phyloP scores from a whole-genome alignment of 35 echinoderm and acorn worm species.

The Stichopus chloronotus region DNA sequence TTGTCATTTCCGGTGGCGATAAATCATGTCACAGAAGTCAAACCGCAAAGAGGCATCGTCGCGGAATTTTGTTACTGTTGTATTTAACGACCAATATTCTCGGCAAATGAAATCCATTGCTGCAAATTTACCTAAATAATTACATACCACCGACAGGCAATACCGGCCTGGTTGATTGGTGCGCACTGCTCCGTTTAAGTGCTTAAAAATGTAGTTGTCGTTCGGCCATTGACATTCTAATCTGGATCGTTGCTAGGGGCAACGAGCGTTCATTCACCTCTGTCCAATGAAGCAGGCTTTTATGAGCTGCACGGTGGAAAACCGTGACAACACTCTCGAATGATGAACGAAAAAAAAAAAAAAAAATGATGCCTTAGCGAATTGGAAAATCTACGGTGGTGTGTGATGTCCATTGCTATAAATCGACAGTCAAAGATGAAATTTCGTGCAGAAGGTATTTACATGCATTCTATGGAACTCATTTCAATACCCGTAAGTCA shows the following conservation, averaged over 20 bases:
- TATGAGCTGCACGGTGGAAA: neutral
- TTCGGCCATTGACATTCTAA: slow-evolving; percentile 46
- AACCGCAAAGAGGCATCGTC: slow-evolving; percentile 1
- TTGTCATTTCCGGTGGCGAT: neutral
- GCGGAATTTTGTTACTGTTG: slow-evolving; percentile 1
- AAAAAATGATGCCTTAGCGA: neutral
- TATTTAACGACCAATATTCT: slow-evolving; percentile 9
- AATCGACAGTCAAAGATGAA: too few relatives aligned
- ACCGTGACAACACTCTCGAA: neutral
- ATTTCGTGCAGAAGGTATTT: too few relatives aligned
- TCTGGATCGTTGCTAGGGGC: slow-evolving; percentile 56
- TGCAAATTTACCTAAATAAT: slow-evolving; percentile 53
- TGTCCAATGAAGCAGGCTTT: neutral
- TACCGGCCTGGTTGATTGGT: slow-evolving; percentile 26
- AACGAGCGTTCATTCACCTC: slow-evolving; percentile 48
- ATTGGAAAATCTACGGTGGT: neutral
- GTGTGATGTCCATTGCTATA: neutral
- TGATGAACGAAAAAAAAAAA: too few relatives aligned
- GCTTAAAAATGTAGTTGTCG: slow-evolving; percentile 36
- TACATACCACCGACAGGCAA: slow-evolving; percentile 28
- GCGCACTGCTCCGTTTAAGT: neutral
- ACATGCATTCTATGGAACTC: too few relatives aligned
- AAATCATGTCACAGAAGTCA: slow-evolving; percentile 2
- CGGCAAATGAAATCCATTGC: slow-evolving; percentile 25
- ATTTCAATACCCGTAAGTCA: too few relatives aligned